Evolutionary conservation across 2,797 vertebrate species (phyloP), one percentile per base, ranked within the genome.

Genomic region (Numenius phaeopus): DNA sequence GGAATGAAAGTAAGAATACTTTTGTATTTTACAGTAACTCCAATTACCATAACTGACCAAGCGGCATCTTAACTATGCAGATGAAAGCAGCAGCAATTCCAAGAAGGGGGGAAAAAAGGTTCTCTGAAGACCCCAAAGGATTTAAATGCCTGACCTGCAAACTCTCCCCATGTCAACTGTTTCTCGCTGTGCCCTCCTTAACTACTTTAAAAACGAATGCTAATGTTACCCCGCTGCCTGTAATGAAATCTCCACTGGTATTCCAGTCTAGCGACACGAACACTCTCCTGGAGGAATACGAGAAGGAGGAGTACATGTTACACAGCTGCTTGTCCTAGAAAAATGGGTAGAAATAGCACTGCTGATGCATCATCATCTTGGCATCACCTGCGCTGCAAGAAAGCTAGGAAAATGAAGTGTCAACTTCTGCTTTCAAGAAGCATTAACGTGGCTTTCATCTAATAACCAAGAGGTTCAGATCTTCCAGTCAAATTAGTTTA

Each of bases 401-500:
- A 67, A 80, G 75, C 75, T 57, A 85, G 47, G 79, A 75, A 96
- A 97, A 95, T 61, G 67, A 95, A 85, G 65, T 61, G 89, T 83
- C 96, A 95, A 54, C 32, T 78, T n/a, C 15, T 50, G 52, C 90
- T 94, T 89, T 80, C 92, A 96, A 75, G 73, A 32, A 78, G 88
- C 83, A 91, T 85, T 94, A 91, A 87, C 2, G 2, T 54, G 49
- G 67, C 92, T 96, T 94, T 96, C 84, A 94, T 94, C 82, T 83
- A 87, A 62, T 65, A 84, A 94, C 79, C 71, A 77, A 81, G 32
- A 54, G 79, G 83, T 47, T 96, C 96, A 98, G 98, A 98, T 98
- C 97, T 97, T 93, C 83, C 95, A 96, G 84, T 77, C 87, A 90
- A 91, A 97, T 98, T 93, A 97, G 97, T 96, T 94, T 82, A 92